These are phyloP conservation scores for Potamarius usumacintae DNA, from an alignment of 2,113 vertebrate genomes.

Conservation along the genomic window DNA sequence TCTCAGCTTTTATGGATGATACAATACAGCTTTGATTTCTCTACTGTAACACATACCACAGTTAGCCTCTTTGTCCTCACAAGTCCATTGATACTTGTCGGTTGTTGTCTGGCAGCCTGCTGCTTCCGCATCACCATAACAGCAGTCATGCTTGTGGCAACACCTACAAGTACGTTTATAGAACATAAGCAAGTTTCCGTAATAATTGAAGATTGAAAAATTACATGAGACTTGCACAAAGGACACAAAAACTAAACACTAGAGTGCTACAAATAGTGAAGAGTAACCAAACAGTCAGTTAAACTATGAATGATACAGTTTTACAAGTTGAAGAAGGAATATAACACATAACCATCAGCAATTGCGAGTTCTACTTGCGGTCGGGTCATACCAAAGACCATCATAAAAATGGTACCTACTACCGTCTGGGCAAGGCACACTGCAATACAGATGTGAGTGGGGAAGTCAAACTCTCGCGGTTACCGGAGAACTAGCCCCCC, in stretches of 20 bases:
- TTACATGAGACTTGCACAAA: neutral
- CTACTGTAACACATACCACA: constrained; percentile 67
- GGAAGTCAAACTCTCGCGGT: too few relatives aligned
- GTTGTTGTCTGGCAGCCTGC: constrained; percentile 72
- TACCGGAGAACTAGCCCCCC: too few relatives aligned
- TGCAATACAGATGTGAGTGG: too few relatives aligned
- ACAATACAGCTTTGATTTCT: neutral
- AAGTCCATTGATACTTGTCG: constrained; percentile 69
- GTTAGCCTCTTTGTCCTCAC: constrained; percentile 66
- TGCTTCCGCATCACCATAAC: constrained; percentile 72
- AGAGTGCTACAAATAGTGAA: neutral
- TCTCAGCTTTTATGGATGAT: neutral
- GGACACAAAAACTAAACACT: neutral
- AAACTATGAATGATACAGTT: neutral
- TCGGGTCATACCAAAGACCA: too few relatives aligned
- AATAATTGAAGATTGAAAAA: too few relatives aligned
- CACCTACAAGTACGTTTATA: constrained; percentile 66
- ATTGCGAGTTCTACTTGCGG: too few relatives aligned
- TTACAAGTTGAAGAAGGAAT: neutral
- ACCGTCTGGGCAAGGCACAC: too few relatives aligned
- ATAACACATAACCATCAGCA: neutral
- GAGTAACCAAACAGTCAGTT: neutral
- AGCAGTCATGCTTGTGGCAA: constrained; percentile 80
- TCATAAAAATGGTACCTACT: too few relatives aligned
- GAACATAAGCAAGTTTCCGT: neutral